These are phyloP conservation scores for Rhabditophanes sp. DNA, from an alignment of 2,888 invertebrate species.

Conservation along the genomic window DNA sequence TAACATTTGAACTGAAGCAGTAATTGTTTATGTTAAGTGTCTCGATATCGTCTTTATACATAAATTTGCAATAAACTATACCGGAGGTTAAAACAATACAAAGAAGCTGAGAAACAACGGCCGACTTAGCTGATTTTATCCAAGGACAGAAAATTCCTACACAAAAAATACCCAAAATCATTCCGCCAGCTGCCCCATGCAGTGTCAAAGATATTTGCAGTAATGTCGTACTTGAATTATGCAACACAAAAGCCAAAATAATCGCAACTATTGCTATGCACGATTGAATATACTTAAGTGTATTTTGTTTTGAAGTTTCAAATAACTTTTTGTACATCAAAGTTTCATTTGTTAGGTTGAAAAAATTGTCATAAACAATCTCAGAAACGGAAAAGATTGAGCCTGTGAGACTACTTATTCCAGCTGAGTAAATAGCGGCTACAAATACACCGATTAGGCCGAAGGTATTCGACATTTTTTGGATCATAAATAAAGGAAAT, in stretches of 20 bases:
- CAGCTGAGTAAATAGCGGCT: slow-evolving; percentile 10
- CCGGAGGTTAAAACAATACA: no score
- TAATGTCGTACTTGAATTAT: slow-evolving; percentile 14
- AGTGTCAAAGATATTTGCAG: slow-evolving; percentile 28
- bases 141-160: slow-evolving; percentile 32
- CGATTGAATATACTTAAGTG: no score
- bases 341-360: no score
- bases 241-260: slow-evolving; percentile 8
- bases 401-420: slow-evolving; percentile 23
- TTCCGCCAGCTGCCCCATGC: slow-evolving; percentile 37
- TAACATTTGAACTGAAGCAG: no score
- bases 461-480: slow-evolving; percentile 16
- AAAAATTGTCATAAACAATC: slow-evolving; percentile 29
- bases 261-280: slow-evolving; percentile 12
- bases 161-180: slow-evolving; percentile 28
- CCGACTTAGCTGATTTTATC: slow-evolving; percentile 52
- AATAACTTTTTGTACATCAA: no score
- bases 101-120: slow-evolving; percentile 55
- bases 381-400: slow-evolving; percentile 27
- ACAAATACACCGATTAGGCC: slow-evolving; percentile 29
- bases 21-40: no score
- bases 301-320: no score
- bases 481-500: slow-evolving; percentile 26
- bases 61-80: no score
- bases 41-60: no score